Evolutionary conservation across 2,113 vertebrate genomes (phyloP).

Genomic region (Ctenodactylus gundi): DNA sequence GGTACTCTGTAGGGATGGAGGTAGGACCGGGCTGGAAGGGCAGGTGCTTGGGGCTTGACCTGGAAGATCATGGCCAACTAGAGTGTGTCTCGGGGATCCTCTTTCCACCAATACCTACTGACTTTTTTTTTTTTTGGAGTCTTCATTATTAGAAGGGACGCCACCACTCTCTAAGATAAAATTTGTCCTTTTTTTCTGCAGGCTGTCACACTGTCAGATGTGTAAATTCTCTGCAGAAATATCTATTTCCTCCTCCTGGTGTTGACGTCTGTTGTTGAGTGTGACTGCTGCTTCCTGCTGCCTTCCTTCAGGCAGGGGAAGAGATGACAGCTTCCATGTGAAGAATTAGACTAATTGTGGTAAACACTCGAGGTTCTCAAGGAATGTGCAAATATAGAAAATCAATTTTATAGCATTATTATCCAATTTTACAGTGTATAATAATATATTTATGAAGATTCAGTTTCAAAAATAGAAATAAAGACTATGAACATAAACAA

Average conservation of each 20-base stretch:
- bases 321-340: conserved; percentile 31
- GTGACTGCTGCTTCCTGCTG: conserved; percentile 56
- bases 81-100: neutral
- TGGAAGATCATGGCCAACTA: neutral
- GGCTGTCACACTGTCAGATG: neutral
- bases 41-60: no score
- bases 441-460: conserved; percentile 68
- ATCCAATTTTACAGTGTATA: conserved; percentile 58
- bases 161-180: neutral
- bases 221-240: conserved; percentile 39
- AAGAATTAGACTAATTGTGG: conserved; percentile 72
- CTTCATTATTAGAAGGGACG: conserved; percentile 6
- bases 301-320: conserved; percentile 33
- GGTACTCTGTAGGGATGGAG: no score
- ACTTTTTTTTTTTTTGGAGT: neutral
- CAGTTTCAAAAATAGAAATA: conserved; percentile 68
- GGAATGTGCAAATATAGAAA: conserved; percentile 66
- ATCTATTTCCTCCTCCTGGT: conserved; percentile 32
- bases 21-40: no score
- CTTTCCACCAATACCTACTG: neutral
- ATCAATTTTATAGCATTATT: conserved; percentile 69
- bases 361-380: conserved; percentile 54
- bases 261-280: conserved; percentile 48
- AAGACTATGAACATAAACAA: conserved; percentile 64
- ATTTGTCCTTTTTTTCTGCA: neutral